A percentile compares a stretch with the other conserved stretches of the same genome.
These are phyloP conservation scores for Lithophane socia DNA, from an alignment of 2,888 invertebrate genomes.

Conservation along the genomic window DNA sequence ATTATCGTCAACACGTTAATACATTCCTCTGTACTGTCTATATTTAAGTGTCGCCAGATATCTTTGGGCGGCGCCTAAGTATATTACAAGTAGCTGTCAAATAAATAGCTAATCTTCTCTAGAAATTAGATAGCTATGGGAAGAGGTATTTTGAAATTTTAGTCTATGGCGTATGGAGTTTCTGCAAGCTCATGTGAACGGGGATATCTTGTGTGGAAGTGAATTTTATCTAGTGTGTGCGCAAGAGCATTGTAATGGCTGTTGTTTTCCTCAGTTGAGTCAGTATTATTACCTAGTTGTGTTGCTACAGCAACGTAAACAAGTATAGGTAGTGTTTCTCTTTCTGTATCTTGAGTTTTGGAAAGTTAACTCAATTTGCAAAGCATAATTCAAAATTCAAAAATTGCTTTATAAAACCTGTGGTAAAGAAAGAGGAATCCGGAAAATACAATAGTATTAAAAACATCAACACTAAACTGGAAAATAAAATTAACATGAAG, in stretches of 20 bases:
- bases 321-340: neutral
- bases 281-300: neutral
- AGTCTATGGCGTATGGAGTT: slow-evolving; percentile 55
- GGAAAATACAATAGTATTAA: too few relatives aligned
- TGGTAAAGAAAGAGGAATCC: too few relatives aligned
- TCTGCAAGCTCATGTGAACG: slow-evolving; percentile 53
- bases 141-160: slow-evolving; percentile 60
- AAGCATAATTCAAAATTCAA: neutral
- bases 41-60: slow-evolving; percentile 48
- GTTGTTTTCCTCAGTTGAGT: slow-evolving; percentile 7
- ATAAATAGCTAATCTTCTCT: slow-evolving; percentile 56
- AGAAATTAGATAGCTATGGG: slow-evolving; percentile 64
- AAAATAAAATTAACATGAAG: too few relatives aligned
- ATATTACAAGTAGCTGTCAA: slow-evolving; percentile 51
- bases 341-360: neutral
- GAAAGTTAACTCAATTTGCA: neutral
- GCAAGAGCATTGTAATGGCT: neutral
- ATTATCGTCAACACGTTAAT: slow-evolving; percentile 36
- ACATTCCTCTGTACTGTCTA: slow-evolving; percentile 21
- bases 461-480: too few relatives aligned
- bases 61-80: slow-evolving; percentile 50
- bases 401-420: too few relatives aligned
- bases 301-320: neutral
- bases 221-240: slow-evolving; percentile 43
- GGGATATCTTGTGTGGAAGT: slow-evolving; percentile 43